phyloP scores from a whole-genome alignment of 2,888 invertebrate genomes.

The Drosophila nigricruria region DNA sequence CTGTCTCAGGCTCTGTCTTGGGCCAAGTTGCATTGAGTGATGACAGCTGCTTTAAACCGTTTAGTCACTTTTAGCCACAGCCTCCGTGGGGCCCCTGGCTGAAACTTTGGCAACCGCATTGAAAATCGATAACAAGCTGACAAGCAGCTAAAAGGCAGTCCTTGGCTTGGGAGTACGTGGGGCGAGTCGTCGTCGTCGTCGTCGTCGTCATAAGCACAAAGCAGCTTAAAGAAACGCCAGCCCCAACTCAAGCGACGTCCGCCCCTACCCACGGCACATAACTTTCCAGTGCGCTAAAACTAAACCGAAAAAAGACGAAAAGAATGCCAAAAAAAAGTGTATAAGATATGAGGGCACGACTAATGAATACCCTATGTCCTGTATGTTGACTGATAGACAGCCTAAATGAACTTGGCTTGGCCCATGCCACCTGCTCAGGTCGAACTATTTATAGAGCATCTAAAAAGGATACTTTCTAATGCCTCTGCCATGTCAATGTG shows the following conservation, averaged over 20 bases:
- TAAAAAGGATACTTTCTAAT: background rate
- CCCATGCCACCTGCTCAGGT: too few species aligned
- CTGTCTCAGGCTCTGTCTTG: background rate
- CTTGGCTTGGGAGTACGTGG: background rate
- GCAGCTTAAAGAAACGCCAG: conserved; percentile 43
- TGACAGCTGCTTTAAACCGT: conserved; percentile 19
- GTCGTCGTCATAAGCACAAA: conserved; percentile 54
- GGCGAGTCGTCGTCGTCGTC: background rate
- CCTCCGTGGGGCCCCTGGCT: background rate
- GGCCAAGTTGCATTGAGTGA: conserved; percentile 13
- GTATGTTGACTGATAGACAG: background rate
- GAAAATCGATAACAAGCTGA: conserved; percentile 62
- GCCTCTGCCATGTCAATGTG: background rate
- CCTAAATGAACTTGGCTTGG: background rate
- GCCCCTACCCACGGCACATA: conserved; percentile 10
- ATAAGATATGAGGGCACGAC: background rate
- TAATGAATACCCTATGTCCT: background rate
- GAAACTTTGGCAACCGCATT: conserved; percentile 37
- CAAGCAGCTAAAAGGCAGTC: conserved; percentile 15
- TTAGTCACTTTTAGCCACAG: conserved; percentile 14
- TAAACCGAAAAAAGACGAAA: conserved; percentile 31
- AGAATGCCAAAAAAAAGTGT: conserved; percentile 1
- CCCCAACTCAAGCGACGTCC: background rate
- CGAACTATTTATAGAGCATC: background rate
- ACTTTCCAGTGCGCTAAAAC: conserved; percentile 49